Base-by-base conservation (phyloP, 2,797 vertebrate species). In the Ctenochaetus hawaiiensis region DNA sequence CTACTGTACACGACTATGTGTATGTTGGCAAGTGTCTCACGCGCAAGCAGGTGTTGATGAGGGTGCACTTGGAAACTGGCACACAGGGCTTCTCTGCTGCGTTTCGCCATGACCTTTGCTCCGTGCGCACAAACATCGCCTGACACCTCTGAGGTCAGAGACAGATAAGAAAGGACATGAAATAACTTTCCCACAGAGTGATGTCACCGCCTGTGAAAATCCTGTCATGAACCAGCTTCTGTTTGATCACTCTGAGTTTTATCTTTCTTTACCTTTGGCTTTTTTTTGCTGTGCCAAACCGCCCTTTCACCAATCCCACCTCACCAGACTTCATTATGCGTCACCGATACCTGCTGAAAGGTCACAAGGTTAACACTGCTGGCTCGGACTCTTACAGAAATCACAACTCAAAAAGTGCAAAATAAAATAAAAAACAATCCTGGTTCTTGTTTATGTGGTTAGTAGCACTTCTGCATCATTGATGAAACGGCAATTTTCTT, bases 131-230 rank as follows among this genome's bases (percentile, higher is more conserved):
- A 80, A 80, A 62, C 48, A 65, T 22, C 0, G 26, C 39, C 65
- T 34, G 49, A 58, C 67, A 77, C 62, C 61, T 74, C 56, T 88
- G 90, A 89, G 86, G 90, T 92, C 87, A 91, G 72, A 78, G 65
- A 48, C 64, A 30, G 89, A 92, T 93, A 92, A 89, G 80, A 68
- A 45, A 81, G 65, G 52, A 72, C 82, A 77, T 47, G 20, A 26
- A 83, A 83, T 67, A 26, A 76, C 79, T 91, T 93, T 93, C 89
- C 90, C 92, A 91, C 86, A 64, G 53, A 0, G 54, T 92, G 91
- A 92, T 79, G 90, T 92, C 91, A 91, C 47, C 0, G 52, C 78
- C 68, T 86, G 88, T 81, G 91, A 91, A 93, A 89, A 76, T 69
- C 20, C 43, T 37, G 64, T 68, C 81, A 68, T 67, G 69, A 63